These are phyloP conservation scores for Crotalus horridus DNA, from an alignment of 2,113 vertebrate species.

Conservation along the genomic window DNA sequence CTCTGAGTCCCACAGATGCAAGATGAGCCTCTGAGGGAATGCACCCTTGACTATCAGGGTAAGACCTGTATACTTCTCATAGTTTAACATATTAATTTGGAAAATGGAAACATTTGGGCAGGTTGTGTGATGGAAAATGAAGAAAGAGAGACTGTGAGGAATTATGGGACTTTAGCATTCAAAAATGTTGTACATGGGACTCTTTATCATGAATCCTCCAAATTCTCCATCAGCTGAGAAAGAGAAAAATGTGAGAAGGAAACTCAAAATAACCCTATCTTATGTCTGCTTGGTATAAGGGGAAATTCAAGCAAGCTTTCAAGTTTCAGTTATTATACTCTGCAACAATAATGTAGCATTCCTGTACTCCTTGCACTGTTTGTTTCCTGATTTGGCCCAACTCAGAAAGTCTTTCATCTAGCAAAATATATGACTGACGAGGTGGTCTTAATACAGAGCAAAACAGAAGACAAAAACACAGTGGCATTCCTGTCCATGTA, in stretches of 20 bases:
- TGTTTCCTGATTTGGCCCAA: neutral
- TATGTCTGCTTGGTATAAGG: neutral
- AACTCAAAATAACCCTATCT: neutral
- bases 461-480: neutral
- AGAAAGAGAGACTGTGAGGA: neutral
- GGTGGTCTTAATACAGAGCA: neutral
- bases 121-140: neutral
- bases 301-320: neutral
- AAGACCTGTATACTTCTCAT: neutral
- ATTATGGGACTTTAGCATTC: neutral
- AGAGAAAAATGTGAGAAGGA: neutral
- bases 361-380: neutral
- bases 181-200: neutral
- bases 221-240: neutral
- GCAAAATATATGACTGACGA: neutral
- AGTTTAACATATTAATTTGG: neutral
- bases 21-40: neutral
- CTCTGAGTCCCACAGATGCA: neutral
- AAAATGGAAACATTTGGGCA: neutral
- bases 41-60: neutral
- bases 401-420: neutral
- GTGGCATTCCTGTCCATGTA: neutral
- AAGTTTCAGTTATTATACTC: neutral
- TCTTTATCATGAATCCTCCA: neutral
- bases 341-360: neutral